These are phyloP conservation scores for Notarius quadriscutis DNA, from an alignment of 2,113 vertebrate species.

Conservation along the genomic window DNA sequence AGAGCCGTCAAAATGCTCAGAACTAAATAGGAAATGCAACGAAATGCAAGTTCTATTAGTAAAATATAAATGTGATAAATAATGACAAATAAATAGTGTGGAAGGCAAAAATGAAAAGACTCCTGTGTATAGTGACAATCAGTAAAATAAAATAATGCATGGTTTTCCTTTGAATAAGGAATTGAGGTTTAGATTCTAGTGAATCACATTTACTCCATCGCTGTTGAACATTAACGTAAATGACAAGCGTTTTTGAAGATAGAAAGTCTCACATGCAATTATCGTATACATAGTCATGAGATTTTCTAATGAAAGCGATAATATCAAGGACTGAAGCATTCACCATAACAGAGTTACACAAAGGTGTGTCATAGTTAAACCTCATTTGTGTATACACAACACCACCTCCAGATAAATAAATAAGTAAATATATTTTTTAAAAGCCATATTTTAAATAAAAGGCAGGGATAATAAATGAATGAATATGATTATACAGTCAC, in stretches of 20 bases:
- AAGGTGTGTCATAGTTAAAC: not conserved
- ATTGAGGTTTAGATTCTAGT: not conserved
- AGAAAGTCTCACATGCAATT: not conserved
- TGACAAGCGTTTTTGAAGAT: not conserved
- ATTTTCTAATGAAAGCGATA: not conserved
- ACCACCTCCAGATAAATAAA: not conserved
- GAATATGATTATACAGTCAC: slow-evolving; percentile 28
- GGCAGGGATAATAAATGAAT: not conserved
- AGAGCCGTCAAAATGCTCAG: not conserved
- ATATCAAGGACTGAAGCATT: not conserved
- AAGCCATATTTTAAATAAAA: not conserved
- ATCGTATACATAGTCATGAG: not conserved
- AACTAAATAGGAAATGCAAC: not conserved
- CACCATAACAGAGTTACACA: not conserved
- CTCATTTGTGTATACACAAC: not conserved
- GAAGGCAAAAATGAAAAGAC: not conserved
- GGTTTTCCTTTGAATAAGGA: not conserved
- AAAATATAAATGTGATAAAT: not conserved
- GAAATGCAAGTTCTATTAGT: not conserved
- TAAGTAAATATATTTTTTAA: no score
- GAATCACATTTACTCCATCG: not conserved
- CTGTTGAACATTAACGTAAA: not conserved
- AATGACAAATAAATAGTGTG: not conserved
- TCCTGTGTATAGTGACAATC: not conserved
- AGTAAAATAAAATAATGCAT: not conserved